Evolutionary conservation across 2,888 invertebrate species (phyloP).

Genomic region (Drosophila lutescens): DNA sequence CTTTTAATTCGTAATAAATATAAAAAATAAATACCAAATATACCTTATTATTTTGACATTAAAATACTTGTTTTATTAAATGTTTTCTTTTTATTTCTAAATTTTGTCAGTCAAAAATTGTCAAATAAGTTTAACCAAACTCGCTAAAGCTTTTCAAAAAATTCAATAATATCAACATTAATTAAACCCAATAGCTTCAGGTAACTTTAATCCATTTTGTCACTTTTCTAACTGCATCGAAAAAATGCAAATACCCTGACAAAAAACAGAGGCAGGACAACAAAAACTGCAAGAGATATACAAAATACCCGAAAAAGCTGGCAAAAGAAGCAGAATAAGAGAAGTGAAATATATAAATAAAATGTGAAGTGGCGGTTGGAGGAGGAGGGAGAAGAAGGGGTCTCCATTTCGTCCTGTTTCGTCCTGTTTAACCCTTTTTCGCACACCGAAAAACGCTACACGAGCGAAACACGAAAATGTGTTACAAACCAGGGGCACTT

Average conservation of each 20-base stretch:
- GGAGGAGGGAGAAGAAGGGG: slow-evolving; percentile 30
- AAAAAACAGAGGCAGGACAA: slow-evolving; percentile 13
- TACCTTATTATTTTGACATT: no score
- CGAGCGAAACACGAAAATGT: slow-evolving; percentile 56
- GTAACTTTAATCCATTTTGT: neutral
- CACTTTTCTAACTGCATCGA: neutral
- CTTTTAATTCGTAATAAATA: no score
- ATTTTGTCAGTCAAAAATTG: no score
- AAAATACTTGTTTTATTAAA: no score
- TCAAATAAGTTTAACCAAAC: neutral
- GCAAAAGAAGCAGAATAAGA: slow-evolving; percentile 32
- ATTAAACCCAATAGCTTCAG: neutral
- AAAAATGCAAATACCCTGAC: slow-evolving; percentile 11
- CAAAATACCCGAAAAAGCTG: slow-evolving; percentile 50
- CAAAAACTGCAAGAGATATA: slow-evolving; percentile 32
- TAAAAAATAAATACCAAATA: no score
- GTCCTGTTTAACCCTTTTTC: slow-evolving; percentile 69
- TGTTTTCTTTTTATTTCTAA: no score
- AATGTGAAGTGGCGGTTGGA: slow-evolving; percentile 71
- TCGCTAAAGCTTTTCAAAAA: neutral
- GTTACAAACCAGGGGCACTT: slow-evolving; percentile 67
- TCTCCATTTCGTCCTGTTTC: slow-evolving; percentile 41
- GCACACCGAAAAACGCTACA: slow-evolving; percentile 45
- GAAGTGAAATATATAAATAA: slow-evolving; percentile 46
- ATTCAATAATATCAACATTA: neutral